A percentile compares a stretch with the other conserved stretches of the same genome.
Conservation (phyloP, 2,888 invertebrate genomes). For the Oasisia sp. region DNA sequence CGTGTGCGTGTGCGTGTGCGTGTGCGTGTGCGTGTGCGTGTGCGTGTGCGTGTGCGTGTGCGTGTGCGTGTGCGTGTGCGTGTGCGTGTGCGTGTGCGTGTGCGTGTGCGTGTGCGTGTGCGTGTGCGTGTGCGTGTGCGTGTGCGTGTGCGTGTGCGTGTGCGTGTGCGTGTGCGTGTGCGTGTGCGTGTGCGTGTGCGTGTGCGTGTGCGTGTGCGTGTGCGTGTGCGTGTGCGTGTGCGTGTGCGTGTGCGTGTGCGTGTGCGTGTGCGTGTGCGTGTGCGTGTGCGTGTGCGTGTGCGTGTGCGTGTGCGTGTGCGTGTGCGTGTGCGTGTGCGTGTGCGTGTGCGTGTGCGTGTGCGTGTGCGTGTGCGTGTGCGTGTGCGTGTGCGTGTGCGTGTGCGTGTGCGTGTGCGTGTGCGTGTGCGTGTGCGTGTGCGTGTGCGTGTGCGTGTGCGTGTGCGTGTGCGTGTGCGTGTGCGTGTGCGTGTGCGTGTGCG, state of each 20-base stretch:
- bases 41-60: too few relatives aligned
- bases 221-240: not conserved
- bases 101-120: too few relatives aligned
- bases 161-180: too few relatives aligned
- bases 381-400: not conserved
- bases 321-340: not conserved
- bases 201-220: not conserved
- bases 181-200: not conserved
- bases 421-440: not conserved
- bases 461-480: not conserved
- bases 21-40: too few relatives aligned
- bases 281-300: not conserved
- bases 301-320: not conserved
- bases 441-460: not conserved
- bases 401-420: not conserved
- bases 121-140: too few relatives aligned
- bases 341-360: not conserved
- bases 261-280: not conserved
- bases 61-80: too few relatives aligned
- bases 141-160: too few relatives aligned
- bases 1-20: too few relatives aligned
- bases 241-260: not conserved
- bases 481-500: not conserved
- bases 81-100: too few relatives aligned
- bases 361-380: not conserved